A percentile compares a stretch with the other conserved stretches of the same genome.
Conservation (phyloP, 2,888 invertebrate species). For the Fragum sueziense region DNA sequence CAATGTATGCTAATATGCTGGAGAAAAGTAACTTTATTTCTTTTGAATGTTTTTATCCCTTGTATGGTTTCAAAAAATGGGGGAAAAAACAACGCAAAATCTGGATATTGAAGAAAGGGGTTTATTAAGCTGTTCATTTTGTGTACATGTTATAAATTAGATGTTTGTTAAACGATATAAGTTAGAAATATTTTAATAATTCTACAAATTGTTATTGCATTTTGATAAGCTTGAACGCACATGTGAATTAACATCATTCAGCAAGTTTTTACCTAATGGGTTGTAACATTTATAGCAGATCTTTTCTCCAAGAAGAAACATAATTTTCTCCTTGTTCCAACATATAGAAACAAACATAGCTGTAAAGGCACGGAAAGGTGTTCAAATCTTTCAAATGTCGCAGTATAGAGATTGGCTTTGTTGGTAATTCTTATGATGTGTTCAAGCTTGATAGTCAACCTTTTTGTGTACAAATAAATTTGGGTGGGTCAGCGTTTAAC, state of each 20-base stretch:
- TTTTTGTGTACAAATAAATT: not conserved
- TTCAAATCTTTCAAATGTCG: too few relatives aligned
- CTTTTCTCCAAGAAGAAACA: not conserved
- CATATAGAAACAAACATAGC: too few relatives aligned
- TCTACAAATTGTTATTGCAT: constrained; percentile 19
- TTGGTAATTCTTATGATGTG: not conserved
- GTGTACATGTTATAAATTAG: constrained; percentile 13
- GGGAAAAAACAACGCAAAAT: too few relatives aligned
- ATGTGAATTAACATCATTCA: not conserved
- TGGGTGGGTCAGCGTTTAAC: too few relatives aligned
- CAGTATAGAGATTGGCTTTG: too few relatives aligned
- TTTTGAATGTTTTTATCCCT: too few relatives aligned
- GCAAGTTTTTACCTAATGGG: not conserved
- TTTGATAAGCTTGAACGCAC: constrained; percentile 7
- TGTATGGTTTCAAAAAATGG: too few relatives aligned
- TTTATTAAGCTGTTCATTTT: not conserved
- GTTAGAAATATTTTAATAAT: constrained; percentile 18
- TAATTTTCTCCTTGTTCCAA: too few relatives aligned
- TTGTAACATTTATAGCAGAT: not conserved
- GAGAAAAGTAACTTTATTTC: too few relatives aligned
- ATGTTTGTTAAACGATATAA: constrained; percentile 12
- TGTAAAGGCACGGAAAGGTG: too few relatives aligned
- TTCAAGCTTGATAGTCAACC: not conserved
- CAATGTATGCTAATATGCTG: too few relatives aligned
- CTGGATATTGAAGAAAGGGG: too few relatives aligned